phyloP scores from a whole-genome alignment of 53 echinoderm and acorn worm species.

The Holothuria scabra region DNA sequence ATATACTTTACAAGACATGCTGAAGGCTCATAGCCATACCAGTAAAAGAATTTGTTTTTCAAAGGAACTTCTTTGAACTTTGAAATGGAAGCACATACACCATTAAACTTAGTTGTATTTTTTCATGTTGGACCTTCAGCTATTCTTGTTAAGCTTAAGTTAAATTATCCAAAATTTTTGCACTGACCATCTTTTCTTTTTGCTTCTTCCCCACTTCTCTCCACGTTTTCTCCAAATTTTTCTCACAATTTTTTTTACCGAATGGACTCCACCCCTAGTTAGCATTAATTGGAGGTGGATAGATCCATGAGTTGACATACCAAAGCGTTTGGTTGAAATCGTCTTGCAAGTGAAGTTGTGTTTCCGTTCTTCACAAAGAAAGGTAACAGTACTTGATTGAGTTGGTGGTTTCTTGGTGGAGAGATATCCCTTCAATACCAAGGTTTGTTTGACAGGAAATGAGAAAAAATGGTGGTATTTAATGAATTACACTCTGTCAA shows the following conservation, averaged over 20 bases:
- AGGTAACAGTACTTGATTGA: conserved; percentile 14
- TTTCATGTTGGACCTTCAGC: no score
- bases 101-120: no score
- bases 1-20: not conserved
- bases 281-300: conserved; percentile 48
- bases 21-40: not conserved
- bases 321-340: conserved; percentile 8
- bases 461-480: not conserved
- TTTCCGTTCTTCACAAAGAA: conserved; percentile 5
- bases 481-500: not conserved
- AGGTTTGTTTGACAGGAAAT: no score
- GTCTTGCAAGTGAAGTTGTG: conserved; percentile 7
- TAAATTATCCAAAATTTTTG: no score
- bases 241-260: not conserved
- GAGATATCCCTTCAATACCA: no score
- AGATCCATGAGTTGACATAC: conserved; percentile 12
- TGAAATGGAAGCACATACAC: no score
- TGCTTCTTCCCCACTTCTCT: conserved; percentile 63
- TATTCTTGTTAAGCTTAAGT: no score
- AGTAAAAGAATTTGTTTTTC: no score
- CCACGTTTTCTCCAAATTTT: conserved; percentile 6
- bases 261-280: conserved; percentile 60
- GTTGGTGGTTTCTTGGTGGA: no score
- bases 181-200: conserved; percentile 70
- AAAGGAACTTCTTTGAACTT: no score